Conservation (phyloP, 35 echinoderm and acorn worm species). For the Eucidaris tribuloides region DNA sequence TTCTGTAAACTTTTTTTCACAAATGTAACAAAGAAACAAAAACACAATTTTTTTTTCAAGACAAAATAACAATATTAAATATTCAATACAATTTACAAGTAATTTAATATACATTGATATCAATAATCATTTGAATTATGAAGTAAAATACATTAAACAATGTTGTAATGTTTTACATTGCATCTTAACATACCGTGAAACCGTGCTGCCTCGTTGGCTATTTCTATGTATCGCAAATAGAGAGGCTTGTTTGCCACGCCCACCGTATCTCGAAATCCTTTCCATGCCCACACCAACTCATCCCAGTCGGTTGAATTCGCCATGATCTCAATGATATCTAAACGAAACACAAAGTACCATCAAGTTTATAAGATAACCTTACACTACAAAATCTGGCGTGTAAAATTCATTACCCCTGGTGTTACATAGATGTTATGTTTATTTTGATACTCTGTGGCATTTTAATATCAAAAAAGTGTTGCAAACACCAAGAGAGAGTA, state of each 20-base stretch:
- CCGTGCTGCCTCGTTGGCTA: conserved; percentile 64
- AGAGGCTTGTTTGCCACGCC: conserved; percentile 64
- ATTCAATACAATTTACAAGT: no score
- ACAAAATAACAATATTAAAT: no score
- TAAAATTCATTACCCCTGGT: background rate
- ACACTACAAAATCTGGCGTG: background rate
- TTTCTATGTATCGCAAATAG: conserved; percentile 65
- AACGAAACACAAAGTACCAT: background rate
- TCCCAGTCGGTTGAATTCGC: conserved; percentile 71
- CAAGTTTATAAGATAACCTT: background rate
- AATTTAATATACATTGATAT: no score
- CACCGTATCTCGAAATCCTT: conserved; percentile 70
- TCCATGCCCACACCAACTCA: conserved; percentile 77
- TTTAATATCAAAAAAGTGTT: background rate
- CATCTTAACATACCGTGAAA: conserved; percentile 64
- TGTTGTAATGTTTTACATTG: no score
- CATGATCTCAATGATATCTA: conserved; percentile 76
- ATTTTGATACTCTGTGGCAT: background rate
- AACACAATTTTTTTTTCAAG: no score
- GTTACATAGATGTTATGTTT: background rate
- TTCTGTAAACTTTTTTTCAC: no score
- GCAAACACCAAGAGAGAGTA: no score
- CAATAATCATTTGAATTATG: no score
- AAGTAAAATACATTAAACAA: no score
- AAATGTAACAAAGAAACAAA: no score